Evolutionary conservation across 2,113 vertebrate genomes (phyloP), one percentile per base, ranked within the genome.

Genomic region (Vulpes vulpes): DNA sequence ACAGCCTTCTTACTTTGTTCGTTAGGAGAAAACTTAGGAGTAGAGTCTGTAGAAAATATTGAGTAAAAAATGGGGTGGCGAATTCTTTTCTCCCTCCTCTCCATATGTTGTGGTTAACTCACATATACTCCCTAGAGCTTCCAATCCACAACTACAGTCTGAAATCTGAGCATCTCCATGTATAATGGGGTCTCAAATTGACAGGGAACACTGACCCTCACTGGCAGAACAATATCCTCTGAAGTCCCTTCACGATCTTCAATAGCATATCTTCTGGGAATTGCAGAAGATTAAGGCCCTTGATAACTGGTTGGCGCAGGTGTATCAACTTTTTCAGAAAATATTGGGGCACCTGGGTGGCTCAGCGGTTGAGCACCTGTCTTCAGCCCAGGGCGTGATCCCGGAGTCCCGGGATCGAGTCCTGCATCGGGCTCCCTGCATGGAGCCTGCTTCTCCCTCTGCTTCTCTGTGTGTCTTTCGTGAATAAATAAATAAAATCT

Each of bases 61-160:
- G 51, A 55, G 55, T 91, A 85, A 86, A 86, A 65, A 79, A 87
- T 74, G 15, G 59, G 9, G 49, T 62, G 59, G 76, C n/a, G 5
- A 30, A 81, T 80, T 86, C 38, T 81, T 93, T 97, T 57, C 43
- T 94, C 74, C n/a, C 22, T 97, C 64, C 32, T 93, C 81, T 83
- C 79, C 69, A 74, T 96, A 80, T 91, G 82, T 95, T 97, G 71
- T 91, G 59, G 82, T 96, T 85, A 79, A 95, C 57, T 19, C 12
- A 76, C 55, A 78, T 43, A 89, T 74, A 6, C 51, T 82, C 67
- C 67, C 57, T 89, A 78, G 79, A 89, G 64, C 35, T 90, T 89
- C 86, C 64, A 92, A 43, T 92, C 60, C 83, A 35, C 43, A 94
- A 89, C 55, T 92, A 49, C 71, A 92, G 73, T 83, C 57, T 84